phyloP scores from a whole-genome alignment of 1,140 invertebrate genomes.

The Liolophura sinensis region DNA sequence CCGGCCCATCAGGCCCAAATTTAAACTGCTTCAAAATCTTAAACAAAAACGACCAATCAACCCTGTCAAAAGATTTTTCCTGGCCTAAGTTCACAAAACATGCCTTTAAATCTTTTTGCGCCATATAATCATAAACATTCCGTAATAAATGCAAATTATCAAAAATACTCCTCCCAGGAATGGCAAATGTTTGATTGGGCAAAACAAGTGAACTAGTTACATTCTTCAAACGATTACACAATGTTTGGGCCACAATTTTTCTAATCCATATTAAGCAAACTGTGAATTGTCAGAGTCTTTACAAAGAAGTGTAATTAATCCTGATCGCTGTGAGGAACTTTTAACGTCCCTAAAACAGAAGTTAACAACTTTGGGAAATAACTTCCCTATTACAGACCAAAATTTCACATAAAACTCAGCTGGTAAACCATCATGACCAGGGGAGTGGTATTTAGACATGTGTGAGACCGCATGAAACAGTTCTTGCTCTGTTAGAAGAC shows the following conservation, averaged over 20 bases:
- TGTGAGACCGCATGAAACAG: neutral
- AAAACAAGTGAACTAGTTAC: neutral
- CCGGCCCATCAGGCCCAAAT: neutral
- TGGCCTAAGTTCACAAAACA: neutral
- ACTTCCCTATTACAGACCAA: neutral
- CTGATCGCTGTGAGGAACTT: neutral
- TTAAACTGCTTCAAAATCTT: neutral
- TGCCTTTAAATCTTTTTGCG: neutral
- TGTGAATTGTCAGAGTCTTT: slow-evolving; percentile 1
- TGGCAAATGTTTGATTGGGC: neutral
- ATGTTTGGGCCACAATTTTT: slow-evolving; percentile 4
- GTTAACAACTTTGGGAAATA: neutral
- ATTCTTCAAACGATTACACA: no score
- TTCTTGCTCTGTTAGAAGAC: neutral
- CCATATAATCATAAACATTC: slow-evolving; percentile 3
- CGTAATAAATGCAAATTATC: slow-evolving; percentile 5
- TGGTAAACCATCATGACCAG: no score
- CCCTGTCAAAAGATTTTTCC: slow-evolving; percentile 6
- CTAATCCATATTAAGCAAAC: slow-evolving; percentile 7
- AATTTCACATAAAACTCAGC: slow-evolving; percentile 4
- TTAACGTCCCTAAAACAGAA: neutral
- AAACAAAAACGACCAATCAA: neutral
- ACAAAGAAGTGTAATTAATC: neutral
- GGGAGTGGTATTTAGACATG: neutral
- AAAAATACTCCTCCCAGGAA: neutral